Percentiles rank a stretch among this genome's conserved stretches.
These are phyloP conservation scores for Actias luna DNA, from an alignment of 2,888 invertebrate species.

Conservation along the genomic window DNA sequence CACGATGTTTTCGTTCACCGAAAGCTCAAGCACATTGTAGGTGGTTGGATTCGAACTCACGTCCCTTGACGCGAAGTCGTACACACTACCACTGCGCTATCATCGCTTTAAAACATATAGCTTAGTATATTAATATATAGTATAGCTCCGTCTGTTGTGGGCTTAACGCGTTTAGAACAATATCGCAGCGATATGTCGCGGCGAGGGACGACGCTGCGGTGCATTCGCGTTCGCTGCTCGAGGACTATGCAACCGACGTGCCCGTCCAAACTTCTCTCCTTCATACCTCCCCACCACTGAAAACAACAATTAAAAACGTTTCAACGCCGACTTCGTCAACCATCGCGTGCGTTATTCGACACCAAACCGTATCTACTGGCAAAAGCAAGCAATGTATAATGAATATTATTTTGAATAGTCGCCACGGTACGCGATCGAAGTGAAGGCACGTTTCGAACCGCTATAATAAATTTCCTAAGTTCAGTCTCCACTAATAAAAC, in stretches of 20 bases:
- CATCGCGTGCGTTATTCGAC: neutral
- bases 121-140: too few species aligned
- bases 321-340: neutral
- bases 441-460: neutral
- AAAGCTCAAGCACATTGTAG: too few species aligned
- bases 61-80: too few species aligned
- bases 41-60: too few species aligned
- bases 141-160: too few species aligned
- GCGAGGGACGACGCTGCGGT: too few species aligned
- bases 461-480: constrained; percentile 24
- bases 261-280: constrained; percentile 3
- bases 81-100: too few species aligned
- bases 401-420: neutral
- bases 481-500: constrained; percentile 20
- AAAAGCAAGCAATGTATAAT: neutral
- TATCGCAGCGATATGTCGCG: neutral
- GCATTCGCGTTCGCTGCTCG: constrained; percentile 5
- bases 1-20: too few species aligned
- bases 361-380: neutral
- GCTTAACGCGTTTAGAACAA: neutral
- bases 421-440: neutral
- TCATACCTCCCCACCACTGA: neutral
- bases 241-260: constrained; percentile 8
- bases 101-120: too few species aligned
- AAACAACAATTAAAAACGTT: neutral